These are phyloP conservation scores for Pangasius sanitwongsei DNA, from an alignment of 2,797 vertebrate species.

Conservation along the genomic window DNA sequence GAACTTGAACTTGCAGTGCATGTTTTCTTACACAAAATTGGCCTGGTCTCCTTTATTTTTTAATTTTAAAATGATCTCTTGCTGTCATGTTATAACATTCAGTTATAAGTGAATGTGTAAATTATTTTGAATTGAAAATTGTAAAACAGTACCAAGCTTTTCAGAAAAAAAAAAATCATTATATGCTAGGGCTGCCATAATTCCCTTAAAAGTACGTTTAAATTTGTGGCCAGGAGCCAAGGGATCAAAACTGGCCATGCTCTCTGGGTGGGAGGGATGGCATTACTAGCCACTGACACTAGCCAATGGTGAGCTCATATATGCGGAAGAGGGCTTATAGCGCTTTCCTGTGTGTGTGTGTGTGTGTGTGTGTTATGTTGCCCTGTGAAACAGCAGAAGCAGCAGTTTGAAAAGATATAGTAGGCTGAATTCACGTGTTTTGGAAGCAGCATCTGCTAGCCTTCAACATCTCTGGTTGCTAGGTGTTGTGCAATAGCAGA, in stretches of 20 bases:
- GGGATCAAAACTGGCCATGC: not conserved
- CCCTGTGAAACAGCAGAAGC: not conserved
- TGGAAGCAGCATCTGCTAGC: not conserved
- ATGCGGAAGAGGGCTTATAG: not conserved
- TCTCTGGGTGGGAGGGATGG: not conserved
- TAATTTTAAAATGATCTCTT: not conserved
- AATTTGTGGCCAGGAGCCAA: not conserved
- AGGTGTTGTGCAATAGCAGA: not conserved
- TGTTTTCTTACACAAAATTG: not conserved
- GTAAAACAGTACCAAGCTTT: not conserved
- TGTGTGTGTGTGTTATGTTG: no score
- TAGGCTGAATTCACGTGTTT: not conserved
- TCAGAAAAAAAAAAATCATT: not conserved
- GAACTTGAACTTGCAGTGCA: not conserved
- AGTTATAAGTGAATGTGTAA: not conserved
- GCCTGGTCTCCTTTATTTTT: not conserved
- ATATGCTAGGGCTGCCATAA: not conserved
- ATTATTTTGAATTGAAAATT: not conserved
- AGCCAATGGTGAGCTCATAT: not conserved
- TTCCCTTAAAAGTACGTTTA: not conserved
- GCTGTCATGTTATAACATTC: not conserved
- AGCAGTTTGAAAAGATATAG: not conserved
- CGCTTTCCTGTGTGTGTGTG: not conserved
- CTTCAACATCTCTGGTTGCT: not conserved
- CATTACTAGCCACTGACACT: no score